Evolutionary conservation across 2,113 vertebrate species (phyloP).

Genomic region (Oreochromis niloticus): DNA sequence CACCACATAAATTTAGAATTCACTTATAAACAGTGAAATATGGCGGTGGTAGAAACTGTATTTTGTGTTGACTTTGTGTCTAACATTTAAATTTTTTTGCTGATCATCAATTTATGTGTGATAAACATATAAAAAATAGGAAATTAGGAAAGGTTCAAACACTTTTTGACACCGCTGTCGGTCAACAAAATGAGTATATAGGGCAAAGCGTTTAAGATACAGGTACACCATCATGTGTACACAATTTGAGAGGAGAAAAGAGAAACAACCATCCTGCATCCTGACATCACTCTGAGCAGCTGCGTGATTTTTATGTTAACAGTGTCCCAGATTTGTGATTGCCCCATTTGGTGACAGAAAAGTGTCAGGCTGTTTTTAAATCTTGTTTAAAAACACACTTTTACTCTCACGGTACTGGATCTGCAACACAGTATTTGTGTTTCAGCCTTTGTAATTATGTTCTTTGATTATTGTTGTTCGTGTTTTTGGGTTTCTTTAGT

Average conservation of each 20-base stretch:
- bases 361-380: neutral
- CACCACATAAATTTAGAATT: neutral
- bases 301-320: neutral
- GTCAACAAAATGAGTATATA: neutral
- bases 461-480: neutral
- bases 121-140: neutral
- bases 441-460: neutral
- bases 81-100: neutral
- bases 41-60: neutral
- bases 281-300: neutral
- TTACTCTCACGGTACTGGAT: neutral
- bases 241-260: neutral
- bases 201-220: accelerated
- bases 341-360: neutral
- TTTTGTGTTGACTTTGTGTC: neutral
- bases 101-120: neutral
- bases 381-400: neutral
- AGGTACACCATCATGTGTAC: neutral
- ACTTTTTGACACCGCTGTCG: neutral
- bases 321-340: neutral
- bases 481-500: neutral
- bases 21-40: neutral
- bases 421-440: neutral
- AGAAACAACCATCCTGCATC: neutral
- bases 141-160: neutral